Conservation (phyloP, 2,888 invertebrate species). For the Troides aeacus region DNA sequence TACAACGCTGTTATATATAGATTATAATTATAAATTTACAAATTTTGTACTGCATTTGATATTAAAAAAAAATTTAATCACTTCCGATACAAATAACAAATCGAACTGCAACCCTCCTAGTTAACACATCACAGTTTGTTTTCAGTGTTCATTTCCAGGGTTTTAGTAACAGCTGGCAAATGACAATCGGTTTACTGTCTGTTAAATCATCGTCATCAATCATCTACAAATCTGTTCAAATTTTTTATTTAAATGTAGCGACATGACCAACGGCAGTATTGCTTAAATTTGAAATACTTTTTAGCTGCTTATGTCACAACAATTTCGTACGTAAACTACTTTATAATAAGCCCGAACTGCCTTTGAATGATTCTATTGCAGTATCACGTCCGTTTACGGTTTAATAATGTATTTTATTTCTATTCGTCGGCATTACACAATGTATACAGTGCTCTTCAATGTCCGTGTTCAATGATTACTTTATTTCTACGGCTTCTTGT, state of each 20-base stretch:
- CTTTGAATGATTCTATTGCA: neutral
- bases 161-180: no score
- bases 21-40: neutral
- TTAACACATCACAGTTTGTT: no score
- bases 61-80: no score
- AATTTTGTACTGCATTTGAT: no score
- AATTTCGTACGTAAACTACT: neutral
- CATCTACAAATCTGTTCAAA: no score
- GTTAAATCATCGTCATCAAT: neutral
- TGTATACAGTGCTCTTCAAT: neutral
- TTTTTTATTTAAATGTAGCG: neutral
- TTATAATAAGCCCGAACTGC: neutral
- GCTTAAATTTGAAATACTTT: neutral
- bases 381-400: neutral
- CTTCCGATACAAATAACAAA: no score
- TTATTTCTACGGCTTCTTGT: slow-evolving; percentile 9
- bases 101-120: no score
- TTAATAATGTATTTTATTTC: slow-evolving; percentile 2
- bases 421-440: neutral
- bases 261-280: neutral
- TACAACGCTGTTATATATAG: neutral
- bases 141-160: no score
- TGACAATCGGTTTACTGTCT: no score
- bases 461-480: slow-evolving; percentile 9
- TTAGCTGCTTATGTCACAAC: neutral